Evolutionary conservation across 1,140 invertebrate species (phyloP).

Genomic region (Cecropterus lyciades): DNA sequence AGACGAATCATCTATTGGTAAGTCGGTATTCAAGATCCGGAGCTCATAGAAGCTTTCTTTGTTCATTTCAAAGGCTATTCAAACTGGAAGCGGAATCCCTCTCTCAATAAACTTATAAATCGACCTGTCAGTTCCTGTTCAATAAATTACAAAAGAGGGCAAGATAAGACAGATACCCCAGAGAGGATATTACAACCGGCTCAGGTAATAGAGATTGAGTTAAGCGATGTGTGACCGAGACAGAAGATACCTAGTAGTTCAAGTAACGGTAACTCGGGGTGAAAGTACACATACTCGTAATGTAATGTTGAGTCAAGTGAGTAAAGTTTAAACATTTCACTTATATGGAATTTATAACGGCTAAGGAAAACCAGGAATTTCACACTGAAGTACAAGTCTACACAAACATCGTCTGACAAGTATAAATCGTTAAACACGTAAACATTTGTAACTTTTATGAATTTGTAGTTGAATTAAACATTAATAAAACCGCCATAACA

Average conservation of each 20-base stretch:
- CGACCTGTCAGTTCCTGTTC: constrained; percentile 53
- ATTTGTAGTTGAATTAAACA: constrained; percentile 13
- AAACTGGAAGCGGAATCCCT: constrained; percentile 46
- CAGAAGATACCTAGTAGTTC: constrained; percentile 52
- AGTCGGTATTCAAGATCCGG: constrained; percentile 9
- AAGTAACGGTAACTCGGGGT: constrained; percentile 72
- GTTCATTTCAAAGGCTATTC: constrained; percentile 43
- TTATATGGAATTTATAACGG: constrained; percentile 16
- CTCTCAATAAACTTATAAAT: constrained; percentile 64
- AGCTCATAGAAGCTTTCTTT: constrained; percentile 22
- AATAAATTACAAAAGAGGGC: constrained; percentile 66
- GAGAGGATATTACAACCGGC: constrained; percentile 55
- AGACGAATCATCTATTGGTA: constrained; percentile 23
- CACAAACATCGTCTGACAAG: not conserved
- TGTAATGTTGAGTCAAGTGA: constrained; percentile 49
- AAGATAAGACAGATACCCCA: constrained; percentile 60
- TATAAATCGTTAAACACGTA: not conserved
- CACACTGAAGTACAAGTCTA: not conserved
- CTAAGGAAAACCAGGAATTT: not conserved
- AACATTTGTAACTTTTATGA: not conserved
- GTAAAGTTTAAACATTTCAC: constrained; percentile 28
- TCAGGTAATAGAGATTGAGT: constrained; percentile 61
- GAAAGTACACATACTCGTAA: constrained; percentile 71
- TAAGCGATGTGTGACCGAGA: constrained; percentile 56
- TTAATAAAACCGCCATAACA: constrained; percentile 30